Base-by-base conservation (phyloP, 1,140 invertebrate genomes). In the Ostrea denselamellosa region DNA sequence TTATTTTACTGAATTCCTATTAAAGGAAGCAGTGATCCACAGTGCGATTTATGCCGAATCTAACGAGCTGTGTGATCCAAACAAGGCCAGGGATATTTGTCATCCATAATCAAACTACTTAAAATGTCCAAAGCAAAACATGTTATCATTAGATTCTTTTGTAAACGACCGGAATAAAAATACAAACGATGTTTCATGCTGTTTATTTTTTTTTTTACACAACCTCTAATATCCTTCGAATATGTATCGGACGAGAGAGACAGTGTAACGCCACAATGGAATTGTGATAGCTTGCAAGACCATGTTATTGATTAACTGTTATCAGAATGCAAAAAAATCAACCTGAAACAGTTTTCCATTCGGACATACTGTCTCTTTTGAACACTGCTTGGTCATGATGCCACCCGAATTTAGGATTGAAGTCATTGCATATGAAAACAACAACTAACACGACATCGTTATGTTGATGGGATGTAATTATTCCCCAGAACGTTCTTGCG, bases 1-100 rank as follows among this genome's bases (percentile, higher is more conserved):
- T 77, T 77, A 77, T 28, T 77, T 77, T 22, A 77, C 68, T 77
- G 68, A 77, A 77, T 77, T 77, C 68, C 68, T 77, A 77, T 77
- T 77, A 34, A 25, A 14, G 68, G 28, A 71, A 77, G 14, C 68
- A 77, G 22, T 25, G 68, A 77, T 28, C 28, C 25, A 28, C 22
- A 34, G 22, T 25, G 8, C 68, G 28, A 77, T 28, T 77, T 77
- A 34, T 77, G 68, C 25, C 25, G 68, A 77, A 77, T 77, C 68
- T 77, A 77, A 77, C 68, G 68, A 77, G 68, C 68, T 77, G 28
- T 77, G 28, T 77, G 28, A 77, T 77, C 68, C 68, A 25, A 34
- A 77, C 68, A 77, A 77, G 68, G 68, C 22, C 12, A 14, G 56
- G 68, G 28, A 77, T 77, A 77, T 77, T 77, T 77, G 68, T 77